These are phyloP conservation scores for Paguma larvata DNA, from an alignment of 2,797 vertebrate species.

Conservation along the genomic window DNA sequence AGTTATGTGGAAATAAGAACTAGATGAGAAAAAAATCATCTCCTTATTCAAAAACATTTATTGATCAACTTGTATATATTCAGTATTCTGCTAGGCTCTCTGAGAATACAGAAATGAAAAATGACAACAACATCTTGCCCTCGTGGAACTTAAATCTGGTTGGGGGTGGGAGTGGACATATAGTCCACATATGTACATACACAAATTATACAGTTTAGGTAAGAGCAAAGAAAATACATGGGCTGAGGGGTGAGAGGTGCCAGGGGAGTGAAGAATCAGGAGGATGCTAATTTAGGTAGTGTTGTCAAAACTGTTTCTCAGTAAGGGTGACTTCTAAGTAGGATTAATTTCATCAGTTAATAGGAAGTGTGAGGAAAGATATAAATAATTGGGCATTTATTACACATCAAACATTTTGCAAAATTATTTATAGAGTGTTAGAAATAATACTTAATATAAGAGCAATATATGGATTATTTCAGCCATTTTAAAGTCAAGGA, in stretches of 20 bases:
- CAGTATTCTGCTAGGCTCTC: neutral
- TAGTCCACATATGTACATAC: too few species aligned
- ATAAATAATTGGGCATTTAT: neutral
- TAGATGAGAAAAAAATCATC: neutral
- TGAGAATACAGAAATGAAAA: neutral
- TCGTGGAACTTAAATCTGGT: neutral
- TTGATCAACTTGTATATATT: neutral
- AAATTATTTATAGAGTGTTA: neutral
- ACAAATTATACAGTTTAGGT: neutral
- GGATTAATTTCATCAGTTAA: slow-evolving; percentile 17
- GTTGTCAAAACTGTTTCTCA: neutral
- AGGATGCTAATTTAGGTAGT: neutral
- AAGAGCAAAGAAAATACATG: neutral
- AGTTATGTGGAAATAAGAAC: neutral
- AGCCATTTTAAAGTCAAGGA: neutral
- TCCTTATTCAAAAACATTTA: neutral
- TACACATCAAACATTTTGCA: neutral
- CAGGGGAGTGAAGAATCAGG: neutral
- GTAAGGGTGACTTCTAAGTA: neutral
- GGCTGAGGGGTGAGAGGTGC: neutral
- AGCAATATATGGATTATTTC: neutral
- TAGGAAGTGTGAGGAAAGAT: neutral
- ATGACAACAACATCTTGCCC: neutral
- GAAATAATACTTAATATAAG: neutral
- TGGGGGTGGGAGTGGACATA: neutral